Evolutionary conservation across 2,888 invertebrate species (phyloP).

Genomic region (Cantharis rufa): DNA sequence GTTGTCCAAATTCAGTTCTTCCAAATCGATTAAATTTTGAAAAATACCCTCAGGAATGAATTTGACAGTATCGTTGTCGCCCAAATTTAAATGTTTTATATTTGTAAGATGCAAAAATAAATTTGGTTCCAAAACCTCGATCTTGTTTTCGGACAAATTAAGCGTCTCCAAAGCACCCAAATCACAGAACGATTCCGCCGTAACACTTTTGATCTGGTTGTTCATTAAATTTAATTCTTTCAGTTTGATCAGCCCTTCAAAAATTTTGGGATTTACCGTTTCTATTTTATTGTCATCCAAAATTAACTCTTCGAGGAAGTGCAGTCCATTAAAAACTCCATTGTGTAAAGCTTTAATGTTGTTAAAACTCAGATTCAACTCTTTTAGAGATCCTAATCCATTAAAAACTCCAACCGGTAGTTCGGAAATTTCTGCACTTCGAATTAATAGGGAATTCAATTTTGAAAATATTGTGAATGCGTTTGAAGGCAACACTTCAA

Average conservation of each 20-base stretch:
- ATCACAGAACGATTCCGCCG: not conserved
- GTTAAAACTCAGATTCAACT: not conserved
- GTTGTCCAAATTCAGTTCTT: not conserved
- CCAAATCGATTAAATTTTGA: not conserved
- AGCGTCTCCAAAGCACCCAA: not conserved
- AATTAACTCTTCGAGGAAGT: not conserved
- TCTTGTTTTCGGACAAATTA: not conserved
- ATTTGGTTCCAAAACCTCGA: not conserved
- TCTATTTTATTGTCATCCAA: not conserved
- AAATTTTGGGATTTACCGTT: not conserved
- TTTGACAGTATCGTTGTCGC: not conserved
- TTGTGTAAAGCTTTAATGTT: not conserved
- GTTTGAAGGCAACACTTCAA: not conserved
- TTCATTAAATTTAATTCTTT: not conserved
- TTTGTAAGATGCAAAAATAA: not conserved
- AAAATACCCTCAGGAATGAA: not conserved
- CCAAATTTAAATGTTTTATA: not conserved
- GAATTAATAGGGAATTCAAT: not conserved
- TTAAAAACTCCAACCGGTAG: not conserved
- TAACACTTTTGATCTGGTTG: not conserved
- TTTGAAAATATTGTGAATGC: not conserved
- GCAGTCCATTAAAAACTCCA: not conserved
- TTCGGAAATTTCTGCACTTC: not conserved
- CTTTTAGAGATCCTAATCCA: not conserved
- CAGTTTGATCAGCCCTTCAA: not conserved